A percentile compares a stretch with the other conserved stretches of the same genome.
phyloP scores from a whole-genome alignment of 2,113 vertebrate species.

The Perca flavescens region DNA sequence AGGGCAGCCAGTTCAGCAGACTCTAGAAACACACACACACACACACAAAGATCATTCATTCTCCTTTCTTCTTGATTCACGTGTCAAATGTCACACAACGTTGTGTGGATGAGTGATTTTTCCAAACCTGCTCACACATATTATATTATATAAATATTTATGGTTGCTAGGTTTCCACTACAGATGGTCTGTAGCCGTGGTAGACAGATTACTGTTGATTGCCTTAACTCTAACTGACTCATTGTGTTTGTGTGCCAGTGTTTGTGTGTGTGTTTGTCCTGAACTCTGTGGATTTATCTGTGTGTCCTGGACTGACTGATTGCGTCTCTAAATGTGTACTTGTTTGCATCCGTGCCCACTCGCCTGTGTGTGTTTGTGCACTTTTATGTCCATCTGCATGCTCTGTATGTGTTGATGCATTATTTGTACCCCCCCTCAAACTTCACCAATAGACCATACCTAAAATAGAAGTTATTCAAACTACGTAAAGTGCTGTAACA shows the following conservation, averaged over 20 bases:
- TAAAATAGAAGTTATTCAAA: too few species aligned
- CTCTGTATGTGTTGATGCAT: not conserved
- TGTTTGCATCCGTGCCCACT: constrained; percentile 21
- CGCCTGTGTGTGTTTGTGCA: not conserved
- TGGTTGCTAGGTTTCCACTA: constrained; percentile 54
- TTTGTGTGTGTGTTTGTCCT: constrained; percentile 42
- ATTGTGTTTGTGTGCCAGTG: constrained; percentile 37
- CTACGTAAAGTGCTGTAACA: too few species aligned
- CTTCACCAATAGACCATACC: too few species aligned
- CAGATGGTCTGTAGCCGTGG: constrained; percentile 58
- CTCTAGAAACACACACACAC: constrained; percentile 45
- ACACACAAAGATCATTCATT: constrained; percentile 30
- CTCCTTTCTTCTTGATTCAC: constrained; percentile 51
- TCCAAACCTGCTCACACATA: constrained; percentile 34
- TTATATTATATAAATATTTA: constrained; percentile 63
- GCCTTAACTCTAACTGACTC: constrained; percentile 65
- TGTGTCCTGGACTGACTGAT: constrained; percentile 50
- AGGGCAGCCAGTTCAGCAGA: constrained; percentile 56
- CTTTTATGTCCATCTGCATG: constrained; percentile 15
- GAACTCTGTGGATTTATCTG: constrained; percentile 51
- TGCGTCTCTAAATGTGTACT: constrained; percentile 32
- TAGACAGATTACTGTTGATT: constrained; percentile 68
- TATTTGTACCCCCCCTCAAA: too few species aligned
- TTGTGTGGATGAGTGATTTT: constrained; percentile 27
- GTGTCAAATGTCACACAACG: constrained; percentile 64